phyloP scores from a whole-genome alignment of 2,113 vertebrate genomes.

The Petrocephalus zakoni region DNA sequence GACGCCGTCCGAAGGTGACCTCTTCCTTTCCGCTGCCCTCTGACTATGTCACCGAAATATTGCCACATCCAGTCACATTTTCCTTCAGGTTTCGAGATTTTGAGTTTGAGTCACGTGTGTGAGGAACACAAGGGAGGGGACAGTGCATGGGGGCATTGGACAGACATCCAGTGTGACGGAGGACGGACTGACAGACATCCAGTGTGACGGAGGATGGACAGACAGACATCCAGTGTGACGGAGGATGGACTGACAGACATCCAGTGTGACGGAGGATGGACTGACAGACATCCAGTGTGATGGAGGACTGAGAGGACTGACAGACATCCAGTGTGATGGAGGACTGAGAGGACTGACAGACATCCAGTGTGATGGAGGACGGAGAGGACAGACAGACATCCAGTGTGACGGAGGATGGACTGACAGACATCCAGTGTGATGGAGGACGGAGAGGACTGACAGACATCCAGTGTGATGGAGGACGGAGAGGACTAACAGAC shows the following conservation, averaged over 20 bases:
- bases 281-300: too few relatives aligned
- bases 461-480: too few relatives aligned
- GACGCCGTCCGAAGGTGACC: conserved; percentile 78
- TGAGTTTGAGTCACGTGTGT: neutral
- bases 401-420: too few relatives aligned
- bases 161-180: neutral
- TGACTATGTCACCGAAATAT: neutral
- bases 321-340: neutral
- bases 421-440: too few relatives aligned
- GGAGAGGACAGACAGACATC: too few relatives aligned
- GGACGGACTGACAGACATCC: neutral
- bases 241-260: too few relatives aligned
- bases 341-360: neutral
- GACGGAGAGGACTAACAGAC: too few relatives aligned
- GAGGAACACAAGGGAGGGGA: neutral
- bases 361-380: neutral
- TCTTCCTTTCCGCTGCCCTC: neutral
- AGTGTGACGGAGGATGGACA: too few relatives aligned
- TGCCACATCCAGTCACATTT: neutral
- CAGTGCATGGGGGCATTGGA: neutral
- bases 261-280: too few relatives aligned
- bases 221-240: too few relatives aligned
- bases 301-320: too few relatives aligned
- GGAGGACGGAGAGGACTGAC: too few relatives aligned
- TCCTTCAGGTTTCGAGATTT: neutral